Percentiles rank a stretch among this genome's conserved stretches.
Conservation (phyloP, 1,140 invertebrate genomes). For the Drosophila virilis region DNA sequence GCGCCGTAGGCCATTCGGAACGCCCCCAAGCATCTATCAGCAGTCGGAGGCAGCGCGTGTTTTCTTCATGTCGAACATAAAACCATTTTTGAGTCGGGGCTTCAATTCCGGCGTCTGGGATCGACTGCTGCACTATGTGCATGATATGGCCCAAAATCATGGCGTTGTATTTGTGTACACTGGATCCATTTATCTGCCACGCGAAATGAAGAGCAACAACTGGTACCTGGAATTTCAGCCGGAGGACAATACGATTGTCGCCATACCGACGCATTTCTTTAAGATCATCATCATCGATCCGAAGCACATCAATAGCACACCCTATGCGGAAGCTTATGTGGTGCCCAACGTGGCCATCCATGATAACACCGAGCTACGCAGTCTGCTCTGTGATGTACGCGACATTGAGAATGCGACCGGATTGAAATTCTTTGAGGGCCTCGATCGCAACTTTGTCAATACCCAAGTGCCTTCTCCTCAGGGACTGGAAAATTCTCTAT, state of each 20-base stretch:
- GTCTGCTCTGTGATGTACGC: slow-evolving; percentile 94
- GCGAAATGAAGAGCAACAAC: slow-evolving; percentile 90
- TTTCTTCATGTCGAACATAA: slow-evolving; percentile 97
- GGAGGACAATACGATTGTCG: slow-evolving; percentile 95
- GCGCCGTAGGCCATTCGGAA: slow-evolving; percentile 90
- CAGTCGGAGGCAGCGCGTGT: slow-evolving; percentile 87
- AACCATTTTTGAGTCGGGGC: slow-evolving; percentile 97
- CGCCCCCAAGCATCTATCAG: slow-evolving; percentile 7
- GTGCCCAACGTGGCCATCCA: slow-evolving; percentile 95
- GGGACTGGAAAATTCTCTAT: background rate
- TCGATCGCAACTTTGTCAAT: slow-evolving; percentile 64
- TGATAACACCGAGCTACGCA: slow-evolving; percentile 89
- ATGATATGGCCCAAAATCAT: slow-evolving; percentile 90
- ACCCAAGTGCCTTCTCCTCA: slow-evolving; percentile 32
- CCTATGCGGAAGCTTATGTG: slow-evolving; percentile 96
- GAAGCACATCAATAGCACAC: slow-evolving; percentile 85
- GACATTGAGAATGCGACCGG: slow-evolving; percentile 96
- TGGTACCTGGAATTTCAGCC: slow-evolving; percentile 97
- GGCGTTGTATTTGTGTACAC: slow-evolving; percentile 97
- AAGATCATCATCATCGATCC: slow-evolving; percentile 94
- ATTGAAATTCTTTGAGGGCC: slow-evolving; percentile 94
- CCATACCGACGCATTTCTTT: slow-evolving; percentile 99
- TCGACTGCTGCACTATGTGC: slow-evolving; percentile 93
- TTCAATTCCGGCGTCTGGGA: slow-evolving; percentile 98
- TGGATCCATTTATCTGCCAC: slow-evolving; percentile 97